These are phyloP conservation scores for Serinus canaria DNA, from an alignment of 2,113 vertebrate genomes.

Conservation along the genomic window DNA sequence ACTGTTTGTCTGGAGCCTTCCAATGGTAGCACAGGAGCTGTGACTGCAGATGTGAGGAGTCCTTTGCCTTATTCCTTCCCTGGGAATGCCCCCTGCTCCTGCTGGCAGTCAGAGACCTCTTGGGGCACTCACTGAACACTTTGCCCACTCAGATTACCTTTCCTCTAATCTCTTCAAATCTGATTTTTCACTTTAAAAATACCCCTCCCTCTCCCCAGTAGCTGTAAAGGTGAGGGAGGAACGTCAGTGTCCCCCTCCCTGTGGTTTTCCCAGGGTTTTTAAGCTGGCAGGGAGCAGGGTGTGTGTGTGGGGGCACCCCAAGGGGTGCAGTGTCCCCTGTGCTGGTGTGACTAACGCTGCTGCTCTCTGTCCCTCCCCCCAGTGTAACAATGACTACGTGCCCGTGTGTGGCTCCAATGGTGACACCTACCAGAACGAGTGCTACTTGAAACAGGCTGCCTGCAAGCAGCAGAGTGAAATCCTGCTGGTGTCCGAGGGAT, in stretches of 20 bases:
- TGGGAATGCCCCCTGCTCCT: accelerated
- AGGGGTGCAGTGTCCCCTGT: not conserved
- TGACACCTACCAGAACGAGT: constrained; percentile 97
- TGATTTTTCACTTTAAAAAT: not conserved
- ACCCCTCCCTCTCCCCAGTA: not conserved
- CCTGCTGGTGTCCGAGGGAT: constrained; percentile 89
- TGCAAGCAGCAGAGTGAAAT: constrained; percentile 98
- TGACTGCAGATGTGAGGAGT: not conserved
- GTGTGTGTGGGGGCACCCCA: not conserved
- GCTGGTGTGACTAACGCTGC: not conserved
- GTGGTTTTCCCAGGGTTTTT: not conserved
- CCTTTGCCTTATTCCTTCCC: not conserved
- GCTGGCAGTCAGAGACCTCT: not conserved
- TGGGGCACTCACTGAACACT: not conserved
- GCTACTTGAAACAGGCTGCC: constrained; percentile 93
- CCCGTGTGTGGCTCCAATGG: constrained; percentile 98
- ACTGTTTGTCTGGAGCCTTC: not conserved
- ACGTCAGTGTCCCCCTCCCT: not conserved
- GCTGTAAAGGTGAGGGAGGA: not conserved
- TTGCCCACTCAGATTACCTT: not conserved
- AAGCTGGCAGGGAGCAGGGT: not conserved
- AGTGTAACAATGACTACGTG: constrained; percentile 98
- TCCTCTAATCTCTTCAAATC: not conserved
- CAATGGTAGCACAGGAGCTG: not conserved
- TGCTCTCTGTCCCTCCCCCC: not conserved